A percentile compares a stretch with the other conserved stretches of the same genome.
Evolutionary conservation across 2,113 vertebrate species (phyloP).

Genomic region (Heteronetta atricapilla): DNA sequence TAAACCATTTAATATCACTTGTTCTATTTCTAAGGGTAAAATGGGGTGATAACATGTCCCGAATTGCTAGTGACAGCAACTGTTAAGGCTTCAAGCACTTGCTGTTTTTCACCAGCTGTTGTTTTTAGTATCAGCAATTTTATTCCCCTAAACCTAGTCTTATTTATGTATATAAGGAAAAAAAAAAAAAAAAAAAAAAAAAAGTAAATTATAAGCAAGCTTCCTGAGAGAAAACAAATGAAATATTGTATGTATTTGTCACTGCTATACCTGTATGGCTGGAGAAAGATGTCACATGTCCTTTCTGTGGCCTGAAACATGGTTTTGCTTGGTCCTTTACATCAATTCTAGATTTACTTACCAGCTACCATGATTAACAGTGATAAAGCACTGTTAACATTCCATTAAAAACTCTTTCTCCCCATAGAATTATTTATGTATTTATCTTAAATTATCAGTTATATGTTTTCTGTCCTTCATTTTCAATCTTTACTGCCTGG

Average conservation of each 20-base stretch:
- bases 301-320: accelerated
- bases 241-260: neutral
- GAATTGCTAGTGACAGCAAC: conserved; percentile 22
- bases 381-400: neutral
- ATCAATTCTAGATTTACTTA: neutral
- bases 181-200: neutral
- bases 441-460: accelerated
- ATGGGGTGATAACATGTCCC: conserved; percentile 1
- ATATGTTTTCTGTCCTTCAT: neutral
- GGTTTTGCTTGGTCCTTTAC: accelerated
- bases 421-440: neutral
- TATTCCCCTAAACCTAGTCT: neutral
- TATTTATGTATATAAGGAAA: neutral
- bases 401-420: neutral
- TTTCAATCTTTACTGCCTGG: neutral
- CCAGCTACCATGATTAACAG: accelerated
- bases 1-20: conserved; percentile 10
- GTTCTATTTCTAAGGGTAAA: conserved; percentile 18
- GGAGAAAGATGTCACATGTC: neutral
- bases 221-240: neutral
- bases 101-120: conserved; percentile 19
- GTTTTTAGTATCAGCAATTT: conserved; percentile 31
- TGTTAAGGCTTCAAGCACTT: conserved; percentile 11
- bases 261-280: neutral
- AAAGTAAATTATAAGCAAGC: neutral